A percentile compares a stretch with the other conserved stretches of the same genome.
Conservation (phyloP, 2,888 invertebrate species). For the Proisotoma minuta region DNA sequence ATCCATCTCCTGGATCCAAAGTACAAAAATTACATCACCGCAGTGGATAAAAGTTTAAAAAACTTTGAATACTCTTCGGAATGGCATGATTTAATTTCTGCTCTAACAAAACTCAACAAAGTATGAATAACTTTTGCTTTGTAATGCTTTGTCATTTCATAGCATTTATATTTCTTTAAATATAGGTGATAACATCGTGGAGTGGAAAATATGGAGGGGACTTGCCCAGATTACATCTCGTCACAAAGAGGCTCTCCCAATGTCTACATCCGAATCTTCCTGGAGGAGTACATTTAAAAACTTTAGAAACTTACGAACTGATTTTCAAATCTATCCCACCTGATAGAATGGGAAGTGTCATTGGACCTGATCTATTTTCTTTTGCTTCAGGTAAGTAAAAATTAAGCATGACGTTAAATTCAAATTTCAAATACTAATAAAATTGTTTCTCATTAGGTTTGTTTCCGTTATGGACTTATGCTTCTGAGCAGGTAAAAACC, state of each 20-base stretch:
- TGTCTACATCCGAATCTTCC: constrained; percentile 90
- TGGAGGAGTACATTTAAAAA: constrained; percentile 85
- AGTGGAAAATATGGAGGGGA: constrained; percentile 64
- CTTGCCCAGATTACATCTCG: constrained; percentile 78
- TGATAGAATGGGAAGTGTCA: not conserved
- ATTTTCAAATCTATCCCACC: constrained; percentile 73
- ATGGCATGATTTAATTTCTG: constrained; percentile 90
- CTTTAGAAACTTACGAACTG: constrained; percentile 83
- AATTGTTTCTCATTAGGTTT: constrained; percentile 58
- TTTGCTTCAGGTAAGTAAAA: not conserved
- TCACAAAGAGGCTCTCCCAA: constrained; percentile 84
- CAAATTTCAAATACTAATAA: not conserved
- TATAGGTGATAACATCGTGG: constrained; percentile 37
- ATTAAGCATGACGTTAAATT: not conserved
- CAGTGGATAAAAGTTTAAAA: constrained; percentile 80
- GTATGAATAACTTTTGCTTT: too few species aligned
- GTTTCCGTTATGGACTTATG: constrained; percentile 81
- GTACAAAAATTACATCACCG: constrained; percentile 60
- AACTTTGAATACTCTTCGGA: constrained; percentile 90
- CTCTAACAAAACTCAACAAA: constrained; percentile 82
- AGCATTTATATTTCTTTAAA: too few species aligned
- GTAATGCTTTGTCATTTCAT: too few species aligned
- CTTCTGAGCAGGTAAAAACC: too few species aligned
- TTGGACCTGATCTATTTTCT: not conserved
- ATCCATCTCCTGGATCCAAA: not conserved